Evolutionary conservation across 2,113 vertebrate species (phyloP).

Genomic region (Hucho hucho): DNA sequence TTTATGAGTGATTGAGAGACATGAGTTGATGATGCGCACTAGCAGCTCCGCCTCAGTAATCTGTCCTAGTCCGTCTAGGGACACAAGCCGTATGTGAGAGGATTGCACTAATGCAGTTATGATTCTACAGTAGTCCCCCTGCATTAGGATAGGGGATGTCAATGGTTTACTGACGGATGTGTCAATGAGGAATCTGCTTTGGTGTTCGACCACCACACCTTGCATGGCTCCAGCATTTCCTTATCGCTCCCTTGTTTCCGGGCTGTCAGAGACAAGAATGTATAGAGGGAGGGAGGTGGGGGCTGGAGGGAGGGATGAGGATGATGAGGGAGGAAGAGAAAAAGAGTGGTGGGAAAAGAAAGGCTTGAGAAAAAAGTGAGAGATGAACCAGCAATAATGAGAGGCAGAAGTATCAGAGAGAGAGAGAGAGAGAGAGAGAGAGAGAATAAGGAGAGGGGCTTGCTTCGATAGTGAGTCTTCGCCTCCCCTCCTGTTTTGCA

Average conservation of each 20-base stretch:
- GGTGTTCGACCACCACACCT: conserved; percentile 67
- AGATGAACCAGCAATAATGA: conserved; percentile 26
- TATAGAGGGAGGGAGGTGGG: conserved; percentile 16
- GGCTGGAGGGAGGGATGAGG: conserved; percentile 7
- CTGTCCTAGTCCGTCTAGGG: conserved; percentile 36
- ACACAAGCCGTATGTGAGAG: not conserved
- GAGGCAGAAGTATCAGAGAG: conserved; percentile 30
- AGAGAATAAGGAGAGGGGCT: conserved; percentile 12
- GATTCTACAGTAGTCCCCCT: not conserved
- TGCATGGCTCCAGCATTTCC: conserved; percentile 58
- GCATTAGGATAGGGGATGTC: conserved; percentile 44
- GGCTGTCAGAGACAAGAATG: conserved; percentile 67
- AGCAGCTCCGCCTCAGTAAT: conserved; percentile 45
- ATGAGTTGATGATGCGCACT: conserved; percentile 42
- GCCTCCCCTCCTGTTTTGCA: conserved; percentile 28
- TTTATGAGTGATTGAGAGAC: conserved; percentile 44
- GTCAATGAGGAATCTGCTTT: conserved; percentile 68
- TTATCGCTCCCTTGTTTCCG: conserved; percentile 70
- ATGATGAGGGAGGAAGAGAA: not conserved
- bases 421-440: conserved; percentile 33
- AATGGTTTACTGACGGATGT: conserved; percentile 66
- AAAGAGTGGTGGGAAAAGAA: too few species aligned
- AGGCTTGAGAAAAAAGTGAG: not conserved
- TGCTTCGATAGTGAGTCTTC: too few species aligned
- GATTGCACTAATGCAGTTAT: too few species aligned